These are phyloP conservation scores for Callorhinus ursinus DNA, from an alignment of 2,113 vertebrate species.

Conservation along the genomic window DNA sequence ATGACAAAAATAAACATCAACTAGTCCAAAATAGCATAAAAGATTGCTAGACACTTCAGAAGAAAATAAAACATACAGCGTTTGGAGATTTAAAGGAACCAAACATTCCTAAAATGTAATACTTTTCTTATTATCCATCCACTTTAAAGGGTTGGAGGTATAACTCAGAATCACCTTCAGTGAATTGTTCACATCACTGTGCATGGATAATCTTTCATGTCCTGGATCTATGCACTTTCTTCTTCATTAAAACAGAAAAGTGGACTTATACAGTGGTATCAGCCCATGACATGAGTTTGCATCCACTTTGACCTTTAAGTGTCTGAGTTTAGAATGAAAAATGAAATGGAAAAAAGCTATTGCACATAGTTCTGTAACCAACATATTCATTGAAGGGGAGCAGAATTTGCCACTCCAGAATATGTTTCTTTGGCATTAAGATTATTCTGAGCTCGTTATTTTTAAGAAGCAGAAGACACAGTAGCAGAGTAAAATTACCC, in stretches of 20 bases:
- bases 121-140: not conserved
- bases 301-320: not conserved
- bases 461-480: constrained; percentile 7
- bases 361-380: not conserved
- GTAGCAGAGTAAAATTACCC: not conserved
- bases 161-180: constrained; percentile 14
- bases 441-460: not conserved
- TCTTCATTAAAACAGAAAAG: constrained; percentile 31
- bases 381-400: not conserved
- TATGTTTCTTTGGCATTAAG: not conserved
- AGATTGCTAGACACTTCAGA: not conserved
- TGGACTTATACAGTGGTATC: not conserved
- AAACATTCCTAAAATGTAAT: constrained; percentile 14
- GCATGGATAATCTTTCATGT: not conserved
- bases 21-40: constrained; percentile 44
- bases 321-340: constrained; percentile 22
- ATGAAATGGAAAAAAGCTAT: not conserved
- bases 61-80: constrained; percentile 33
- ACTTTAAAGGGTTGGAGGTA: not conserved
- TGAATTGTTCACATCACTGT: not conserved
- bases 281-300: not conserved
- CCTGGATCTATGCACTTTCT: not conserved
- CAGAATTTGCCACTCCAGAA: not conserved
- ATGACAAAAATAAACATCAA: constrained; percentile 54
- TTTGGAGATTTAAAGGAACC: constrained; percentile 48